These are phyloP conservation scores for Grantiella picta DNA, from an alignment of 2,113 vertebrate species.

Conservation along the genomic window DNA sequence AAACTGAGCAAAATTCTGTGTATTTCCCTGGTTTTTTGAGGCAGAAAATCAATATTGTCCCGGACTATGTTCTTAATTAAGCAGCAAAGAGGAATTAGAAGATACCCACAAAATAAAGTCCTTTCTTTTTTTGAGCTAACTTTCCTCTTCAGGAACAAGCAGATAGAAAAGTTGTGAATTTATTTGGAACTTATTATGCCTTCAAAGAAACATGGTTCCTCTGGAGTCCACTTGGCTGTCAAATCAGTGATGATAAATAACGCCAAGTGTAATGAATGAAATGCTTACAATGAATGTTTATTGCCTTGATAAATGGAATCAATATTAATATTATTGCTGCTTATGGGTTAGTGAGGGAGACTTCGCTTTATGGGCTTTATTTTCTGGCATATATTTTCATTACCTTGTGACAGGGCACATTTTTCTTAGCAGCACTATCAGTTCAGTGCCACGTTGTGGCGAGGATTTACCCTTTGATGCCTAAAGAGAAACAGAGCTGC, in stretches of 20 bases:
- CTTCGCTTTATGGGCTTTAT: constrained; percentile 4
- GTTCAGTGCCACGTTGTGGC: not conserved
- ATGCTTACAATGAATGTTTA: not conserved
- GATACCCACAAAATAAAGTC: not conserved
- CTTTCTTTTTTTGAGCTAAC: not conserved
- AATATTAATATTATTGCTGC: not conserved
- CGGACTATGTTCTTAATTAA: not conserved
- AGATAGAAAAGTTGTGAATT: not conserved
- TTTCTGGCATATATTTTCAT: not conserved
- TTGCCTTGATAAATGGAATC: not conserved
- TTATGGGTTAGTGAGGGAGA: not conserved
- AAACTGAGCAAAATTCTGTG: not conserved
- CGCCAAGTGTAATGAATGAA: not conserved
- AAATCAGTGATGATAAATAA: not conserved
- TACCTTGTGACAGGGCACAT: not conserved
- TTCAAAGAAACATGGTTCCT: not conserved
- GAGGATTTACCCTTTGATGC: constrained; percentile 17
- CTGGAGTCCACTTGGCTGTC: not conserved
- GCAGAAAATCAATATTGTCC: not conserved
- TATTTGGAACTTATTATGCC: not conserved
- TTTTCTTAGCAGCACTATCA: not conserved
- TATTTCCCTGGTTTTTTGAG: not conserved
- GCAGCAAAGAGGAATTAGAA: not conserved
- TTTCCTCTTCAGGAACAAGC: not conserved
- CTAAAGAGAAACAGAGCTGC: constrained; percentile 10